Conservation (phyloP, 2,797 vertebrate species). For the Gadopsis marmoratus region DNA sequence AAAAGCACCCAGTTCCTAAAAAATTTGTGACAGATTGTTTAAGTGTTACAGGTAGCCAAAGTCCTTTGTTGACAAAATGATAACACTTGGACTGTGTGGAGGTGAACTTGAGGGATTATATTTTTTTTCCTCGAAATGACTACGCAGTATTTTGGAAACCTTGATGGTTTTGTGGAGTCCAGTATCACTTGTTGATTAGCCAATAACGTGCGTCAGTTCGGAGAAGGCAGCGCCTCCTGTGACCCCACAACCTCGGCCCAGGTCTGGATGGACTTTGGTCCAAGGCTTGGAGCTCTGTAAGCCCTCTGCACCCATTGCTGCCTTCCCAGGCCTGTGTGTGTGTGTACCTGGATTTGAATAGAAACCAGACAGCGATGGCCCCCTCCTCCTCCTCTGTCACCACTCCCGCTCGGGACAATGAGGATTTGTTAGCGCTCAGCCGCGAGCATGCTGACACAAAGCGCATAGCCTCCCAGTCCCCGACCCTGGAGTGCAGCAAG, state of each 20-base stretch:
- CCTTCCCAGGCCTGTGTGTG: conserved; percentile 76
- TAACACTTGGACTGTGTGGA: conserved; percentile 12
- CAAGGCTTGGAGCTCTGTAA: conserved; percentile 44
- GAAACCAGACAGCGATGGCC: conserved; percentile 94
- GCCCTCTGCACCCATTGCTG: conserved; percentile 37
- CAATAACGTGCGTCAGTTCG: conserved; percentile 1
- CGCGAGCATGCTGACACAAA: conserved; percentile 93
- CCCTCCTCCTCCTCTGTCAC: conserved; percentile 83
- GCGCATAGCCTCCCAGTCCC: conserved; percentile 72
- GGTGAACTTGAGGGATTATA: neutral
- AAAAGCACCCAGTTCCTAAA: neutral
- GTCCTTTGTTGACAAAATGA: conserved; percentile 29
- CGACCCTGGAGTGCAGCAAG: conserved; percentile 64
- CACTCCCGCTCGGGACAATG: conserved; percentile 92
- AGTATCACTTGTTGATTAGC: conserved; percentile 61
- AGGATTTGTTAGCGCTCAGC: conserved; percentile 95
- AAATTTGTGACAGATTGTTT: neutral
- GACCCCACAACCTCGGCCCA: conserved; percentile 18
- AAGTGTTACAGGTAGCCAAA: conserved; percentile 16
- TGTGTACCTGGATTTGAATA: conserved; percentile 97
- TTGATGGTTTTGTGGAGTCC: conserved; percentile 5
- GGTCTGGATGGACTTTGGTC: conserved; percentile 77
- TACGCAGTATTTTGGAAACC: neutral
- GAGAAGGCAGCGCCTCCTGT: conserved; percentile 33
- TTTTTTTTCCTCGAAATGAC: neutral